Percentiles rank a stretch among this genome's conserved stretches.
These are phyloP conservation scores for Cercopithecus mona DNA, from an alignment of 2,113 vertebrate genomes.

Conservation along the genomic window DNA sequence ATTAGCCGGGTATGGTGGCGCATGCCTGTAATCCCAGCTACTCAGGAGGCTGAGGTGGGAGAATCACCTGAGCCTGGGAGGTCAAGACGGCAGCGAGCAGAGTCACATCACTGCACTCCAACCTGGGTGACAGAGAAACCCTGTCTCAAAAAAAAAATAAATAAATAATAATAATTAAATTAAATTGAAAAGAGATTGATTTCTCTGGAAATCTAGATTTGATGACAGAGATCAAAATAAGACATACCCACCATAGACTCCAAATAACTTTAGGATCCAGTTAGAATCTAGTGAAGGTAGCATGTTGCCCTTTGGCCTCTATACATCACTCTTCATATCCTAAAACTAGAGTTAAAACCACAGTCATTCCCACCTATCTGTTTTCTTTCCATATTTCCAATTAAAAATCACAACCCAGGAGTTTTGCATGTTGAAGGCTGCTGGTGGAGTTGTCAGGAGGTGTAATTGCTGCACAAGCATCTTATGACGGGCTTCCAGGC, in stretches of 20 bases:
- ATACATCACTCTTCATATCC: not conserved
- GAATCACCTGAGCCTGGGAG: too few relatives aligned
- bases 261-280: not conserved
- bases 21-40: too few relatives aligned
- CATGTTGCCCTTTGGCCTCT: not conserved
- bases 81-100: too few relatives aligned
- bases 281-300: not conserved
- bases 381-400: constrained; percentile 35
- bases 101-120: too few relatives aligned
- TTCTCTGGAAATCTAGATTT: not conserved
- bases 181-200: not conserved
- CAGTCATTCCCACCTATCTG: not conserved
- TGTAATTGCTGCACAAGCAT: constrained; percentile 65
- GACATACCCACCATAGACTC: accelerated
- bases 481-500: constrained; percentile 76
- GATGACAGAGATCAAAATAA: not conserved
- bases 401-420: constrained; percentile 62
- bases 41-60: too few relatives aligned
- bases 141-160: too few relatives aligned
- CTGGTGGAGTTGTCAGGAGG: constrained; percentile 61
- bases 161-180: too few relatives aligned
- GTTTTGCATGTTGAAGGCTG: constrained; percentile 63
- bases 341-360: constrained; percentile 19
- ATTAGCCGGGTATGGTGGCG: too few relatives aligned
- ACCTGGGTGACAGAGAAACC: too few relatives aligned